These are phyloP conservation scores for Drosophila vallismaia DNA, from an alignment of 2,888 invertebrate genomes.

Conservation along the genomic window DNA sequence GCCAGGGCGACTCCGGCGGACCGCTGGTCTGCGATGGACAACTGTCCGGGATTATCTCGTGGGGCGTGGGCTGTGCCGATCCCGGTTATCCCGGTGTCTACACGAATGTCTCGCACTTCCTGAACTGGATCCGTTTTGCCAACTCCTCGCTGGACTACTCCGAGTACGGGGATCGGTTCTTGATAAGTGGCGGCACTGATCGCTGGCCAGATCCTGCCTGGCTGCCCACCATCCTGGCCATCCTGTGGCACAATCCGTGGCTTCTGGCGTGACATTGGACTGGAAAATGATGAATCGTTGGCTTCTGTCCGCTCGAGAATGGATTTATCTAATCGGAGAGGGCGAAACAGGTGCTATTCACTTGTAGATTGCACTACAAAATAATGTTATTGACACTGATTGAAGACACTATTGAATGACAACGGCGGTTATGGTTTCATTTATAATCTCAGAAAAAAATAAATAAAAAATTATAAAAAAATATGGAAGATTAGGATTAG, in stretches of 20 bases:
- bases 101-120: slow-evolving; percentile 85
- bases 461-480: background rate
- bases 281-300: background rate
- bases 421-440: background rate
- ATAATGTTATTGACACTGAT: slow-evolving; percentile 1
- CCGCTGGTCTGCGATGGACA: slow-evolving; percentile 87
- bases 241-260: background rate
- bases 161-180: background rate
- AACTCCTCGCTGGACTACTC: slow-evolving; percentile 27
- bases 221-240: background rate
- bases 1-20: slow-evolving; percentile 93
- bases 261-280: background rate
- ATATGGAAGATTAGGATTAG: background rate
- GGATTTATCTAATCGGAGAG: slow-evolving; percentile 2
- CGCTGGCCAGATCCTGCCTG: background rate
- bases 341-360: background rate
- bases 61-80: slow-evolving; percentile 91
- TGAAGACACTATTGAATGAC: background rate
- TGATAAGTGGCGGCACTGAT: background rate
- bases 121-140: slow-evolving; percentile 52
- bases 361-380: background rate
- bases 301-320: background rate
- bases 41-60: slow-evolving; percentile 91
- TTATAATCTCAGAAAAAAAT: background rate
- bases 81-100: slow-evolving; percentile 91